Base-by-base conservation (phyloP, 2,888 invertebrate species). In the Perizoma affinitatum region DNA sequence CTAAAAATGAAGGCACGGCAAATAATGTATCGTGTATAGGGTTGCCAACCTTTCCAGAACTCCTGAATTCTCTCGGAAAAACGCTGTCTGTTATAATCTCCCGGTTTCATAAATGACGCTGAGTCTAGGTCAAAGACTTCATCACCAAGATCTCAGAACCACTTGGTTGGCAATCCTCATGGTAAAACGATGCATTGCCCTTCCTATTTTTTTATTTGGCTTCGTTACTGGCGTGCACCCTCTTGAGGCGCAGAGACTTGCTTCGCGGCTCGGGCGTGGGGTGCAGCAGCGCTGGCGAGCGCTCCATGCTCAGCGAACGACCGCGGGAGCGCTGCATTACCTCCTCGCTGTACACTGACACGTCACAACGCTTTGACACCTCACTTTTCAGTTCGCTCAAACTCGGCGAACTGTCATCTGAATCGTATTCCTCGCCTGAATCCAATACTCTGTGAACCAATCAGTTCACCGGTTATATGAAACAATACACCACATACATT, bases 161-260 rank as follows among this genome's bases (percentile, higher is more conserved):
- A 22, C 22, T 22, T 1, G 22, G 22, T 22, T 22, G 22, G 22
- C 22, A 22, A 22, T 3, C 41, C 9, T n/a, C 6, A 42, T 10
- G 5, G 42, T 42, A 10, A 40, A 42, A 4, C n/a, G 10, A 6
- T 6, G n/a, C n/a, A 42, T 42, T 10, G 42, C 10, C 10, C 42
- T 42, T 8, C 9, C 40, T 70, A 47, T 62, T 55, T 36, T 43
- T 54, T 74, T 66, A 82, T 62, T 83, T 75, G 38, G 73, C 71
- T 52, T 58, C 62, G 49, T 84, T 78, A 70, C 76, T 83, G n/a
- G n/a, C n/a, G 35, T 73, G 67, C 11, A 72, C 53, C 65, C 78
- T 81, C 66, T 90, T 90, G 35, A 90, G 59, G n/a, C 91, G 84
- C 8, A 92, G 78, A 5, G 91, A 92, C 70, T 88, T 90, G 68